Percentiles rank a stretch among this genome's conserved stretches.
Conservation (phyloP, 2,797 vertebrate genomes). For the Psittacula echo region DNA sequence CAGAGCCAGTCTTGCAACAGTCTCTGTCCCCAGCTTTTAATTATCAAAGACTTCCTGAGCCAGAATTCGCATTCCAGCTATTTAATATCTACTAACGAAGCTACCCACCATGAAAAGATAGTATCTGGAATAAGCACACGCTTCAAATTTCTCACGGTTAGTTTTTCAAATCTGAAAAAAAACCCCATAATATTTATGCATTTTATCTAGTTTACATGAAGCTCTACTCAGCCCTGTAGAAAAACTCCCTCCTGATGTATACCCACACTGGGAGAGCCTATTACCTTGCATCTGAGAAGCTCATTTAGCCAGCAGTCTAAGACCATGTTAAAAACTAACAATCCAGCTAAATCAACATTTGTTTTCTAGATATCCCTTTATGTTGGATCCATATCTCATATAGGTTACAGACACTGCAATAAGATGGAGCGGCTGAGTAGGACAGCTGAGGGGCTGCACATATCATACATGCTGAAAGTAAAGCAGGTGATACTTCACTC, state of each 20-base stretch:
- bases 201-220: background rate
- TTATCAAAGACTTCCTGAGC: background rate
- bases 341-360: background rate
- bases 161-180: background rate
- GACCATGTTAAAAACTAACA: background rate
- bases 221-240: background rate
- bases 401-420: background rate
- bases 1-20: background rate
- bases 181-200: background rate
- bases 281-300: background rate
- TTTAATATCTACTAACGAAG: background rate
- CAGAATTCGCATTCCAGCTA: background rate
- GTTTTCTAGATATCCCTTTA: background rate
- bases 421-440: background rate
- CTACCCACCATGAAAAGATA: background rate
- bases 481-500: background rate
- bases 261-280: background rate
- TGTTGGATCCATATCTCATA: background rate
- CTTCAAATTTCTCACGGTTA: background rate
- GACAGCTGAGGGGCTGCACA: background rate
- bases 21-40: background rate
- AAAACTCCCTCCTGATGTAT: background rate
- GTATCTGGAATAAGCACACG: background rate
- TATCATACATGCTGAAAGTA: background rate
- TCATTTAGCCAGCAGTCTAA: background rate